Percentiles rank a stretch among this genome's conserved stretches.
These are phyloP conservation scores for Magallana nippona DNA, from an alignment of 2,888 invertebrate species.

Conservation along the genomic window DNA sequence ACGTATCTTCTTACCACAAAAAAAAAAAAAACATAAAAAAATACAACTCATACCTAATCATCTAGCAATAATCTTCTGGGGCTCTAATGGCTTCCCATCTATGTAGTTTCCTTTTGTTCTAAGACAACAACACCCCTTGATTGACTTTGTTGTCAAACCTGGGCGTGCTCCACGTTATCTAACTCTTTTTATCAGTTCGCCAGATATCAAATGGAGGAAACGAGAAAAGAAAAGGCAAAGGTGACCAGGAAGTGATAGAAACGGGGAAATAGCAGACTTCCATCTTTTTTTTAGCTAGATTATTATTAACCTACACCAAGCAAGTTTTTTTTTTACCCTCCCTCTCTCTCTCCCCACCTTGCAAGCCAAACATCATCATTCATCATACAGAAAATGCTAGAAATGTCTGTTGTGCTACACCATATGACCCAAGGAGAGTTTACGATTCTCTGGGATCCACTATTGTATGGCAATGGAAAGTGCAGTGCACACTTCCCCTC, in stretches of 20 bases:
- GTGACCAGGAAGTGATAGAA: conserved; percentile 22
- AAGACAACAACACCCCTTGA: neutral
- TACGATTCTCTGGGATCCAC: no score
- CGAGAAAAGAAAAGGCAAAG: neutral
- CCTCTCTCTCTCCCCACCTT: neutral
- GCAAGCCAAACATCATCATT: no score
- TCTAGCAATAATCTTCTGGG: neutral
- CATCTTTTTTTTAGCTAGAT: neutral
- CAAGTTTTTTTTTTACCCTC: neutral
- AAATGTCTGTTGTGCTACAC: no score
- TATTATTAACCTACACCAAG: neutral
- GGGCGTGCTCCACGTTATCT: neutral
- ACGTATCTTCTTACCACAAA: conserved; percentile 16
- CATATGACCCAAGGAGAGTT: no score
- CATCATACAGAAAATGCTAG: no score
- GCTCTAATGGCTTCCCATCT: conserved; percentile 17
- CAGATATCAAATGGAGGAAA: neutral
- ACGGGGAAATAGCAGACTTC: neutral
- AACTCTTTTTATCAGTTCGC: neutral
- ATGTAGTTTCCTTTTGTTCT: conserved; percentile 6
- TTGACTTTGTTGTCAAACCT: conserved; percentile 23
- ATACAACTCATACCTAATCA: neutral
- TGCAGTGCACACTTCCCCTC: neutral
- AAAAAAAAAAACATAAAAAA: no score
- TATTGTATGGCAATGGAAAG: neutral